phyloP scores from a whole-genome alignment of 2,113 vertebrate genomes.

The Tupaia tana region DNA sequence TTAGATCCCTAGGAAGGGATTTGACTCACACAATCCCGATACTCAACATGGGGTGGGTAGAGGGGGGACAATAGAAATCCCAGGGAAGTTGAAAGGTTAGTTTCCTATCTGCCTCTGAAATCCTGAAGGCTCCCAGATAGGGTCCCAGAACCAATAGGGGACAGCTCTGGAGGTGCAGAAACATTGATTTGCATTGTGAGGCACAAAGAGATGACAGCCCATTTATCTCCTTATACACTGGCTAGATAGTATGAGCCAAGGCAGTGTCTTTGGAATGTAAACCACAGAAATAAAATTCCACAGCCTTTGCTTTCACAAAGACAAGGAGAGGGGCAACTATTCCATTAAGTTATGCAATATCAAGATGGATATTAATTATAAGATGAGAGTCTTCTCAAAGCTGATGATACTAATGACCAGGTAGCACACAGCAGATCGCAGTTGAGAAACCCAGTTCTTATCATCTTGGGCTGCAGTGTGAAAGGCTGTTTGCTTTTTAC shows the following conservation, averaged over 20 bases:
- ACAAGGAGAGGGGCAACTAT: background rate
- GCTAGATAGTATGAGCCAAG: background rate
- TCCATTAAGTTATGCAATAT: background rate
- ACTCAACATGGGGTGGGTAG: background rate
- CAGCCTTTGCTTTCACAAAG: background rate
- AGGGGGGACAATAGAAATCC: background rate
- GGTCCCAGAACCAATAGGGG: background rate
- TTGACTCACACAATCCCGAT: background rate
- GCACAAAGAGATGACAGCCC: background rate
- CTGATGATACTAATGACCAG: background rate
- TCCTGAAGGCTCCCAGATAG: background rate
- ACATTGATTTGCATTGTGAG: background rate
- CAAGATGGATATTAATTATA: background rate
- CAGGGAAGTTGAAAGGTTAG: background rate
- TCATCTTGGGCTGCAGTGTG: too few species aligned
- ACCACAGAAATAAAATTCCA: background rate
- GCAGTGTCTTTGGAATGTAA: background rate
- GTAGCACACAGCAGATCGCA: background rate
- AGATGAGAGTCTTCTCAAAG: background rate
- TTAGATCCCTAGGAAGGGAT: background rate
- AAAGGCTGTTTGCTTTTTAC: background rate
- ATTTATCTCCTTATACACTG: background rate
- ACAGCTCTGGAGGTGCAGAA: background rate
- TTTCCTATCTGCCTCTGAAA: background rate
- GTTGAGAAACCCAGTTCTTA: background rate